Percentiles rank a stretch among this genome's conserved stretches.
These are phyloP conservation scores for Taphrorychus bicolor DNA, from an alignment of 2,888 invertebrate species.

Conservation along the genomic window DNA sequence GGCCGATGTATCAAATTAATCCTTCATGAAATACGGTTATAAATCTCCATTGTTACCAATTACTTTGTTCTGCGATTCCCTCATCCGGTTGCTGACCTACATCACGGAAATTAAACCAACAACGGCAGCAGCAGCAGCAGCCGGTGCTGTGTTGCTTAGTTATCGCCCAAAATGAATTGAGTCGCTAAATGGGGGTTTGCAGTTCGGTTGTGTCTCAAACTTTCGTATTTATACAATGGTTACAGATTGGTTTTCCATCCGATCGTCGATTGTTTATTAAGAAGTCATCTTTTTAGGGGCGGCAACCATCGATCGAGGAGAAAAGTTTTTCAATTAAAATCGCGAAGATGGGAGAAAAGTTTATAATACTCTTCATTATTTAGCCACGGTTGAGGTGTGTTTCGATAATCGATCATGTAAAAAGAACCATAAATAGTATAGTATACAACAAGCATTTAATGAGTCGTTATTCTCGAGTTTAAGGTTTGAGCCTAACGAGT, in stretches of 20 bases:
- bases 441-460: too few species aligned
- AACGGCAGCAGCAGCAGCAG: slow-evolving; percentile 12
- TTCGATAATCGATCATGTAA: too few species aligned
- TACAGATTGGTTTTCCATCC: background rate
- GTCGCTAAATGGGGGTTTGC: slow-evolving; percentile 20
- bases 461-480: too few species aligned
- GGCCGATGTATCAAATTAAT: slow-evolving; percentile 17
- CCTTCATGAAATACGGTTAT: slow-evolving; percentile 34
- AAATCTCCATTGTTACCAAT: slow-evolving; percentile 37
- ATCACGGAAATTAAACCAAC: slow-evolving; percentile 33
- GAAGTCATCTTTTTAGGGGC: too few species aligned
- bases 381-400: too few species aligned
- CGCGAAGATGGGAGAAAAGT: too few species aligned
- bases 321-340: background rate
- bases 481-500: too few species aligned
- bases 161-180: slow-evolving; percentile 17
- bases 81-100: slow-evolving; percentile 28
- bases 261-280: background rate
- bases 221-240: background rate
- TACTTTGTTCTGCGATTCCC: slow-evolving; percentile 25
- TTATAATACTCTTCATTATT: too few species aligned
- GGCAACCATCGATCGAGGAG: background rate
- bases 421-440: too few species aligned
- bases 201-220: slow-evolving; percentile 10
- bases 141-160: slow-evolving; percentile 20